phyloP scores from a whole-genome alignment of 2,888 invertebrate genomes.

The Dasysyrphus tricinctus region DNA sequence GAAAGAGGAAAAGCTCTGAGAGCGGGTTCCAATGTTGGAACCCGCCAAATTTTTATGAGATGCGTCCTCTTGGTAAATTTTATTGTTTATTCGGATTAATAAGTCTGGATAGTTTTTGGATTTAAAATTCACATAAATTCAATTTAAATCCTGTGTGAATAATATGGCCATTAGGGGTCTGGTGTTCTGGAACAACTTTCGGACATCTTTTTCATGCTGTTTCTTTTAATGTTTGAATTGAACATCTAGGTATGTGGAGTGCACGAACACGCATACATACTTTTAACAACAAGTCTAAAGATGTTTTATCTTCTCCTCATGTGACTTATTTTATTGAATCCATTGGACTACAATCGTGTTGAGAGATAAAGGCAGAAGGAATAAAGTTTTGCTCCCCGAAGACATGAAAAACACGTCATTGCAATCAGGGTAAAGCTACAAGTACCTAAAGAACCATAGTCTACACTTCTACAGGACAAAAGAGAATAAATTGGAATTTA shows the following conservation, averaged over 20 bases:
- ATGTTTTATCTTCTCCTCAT: conserved; percentile 41
- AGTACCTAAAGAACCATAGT: not conserved
- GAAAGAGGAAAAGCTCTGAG: too few relatives aligned
- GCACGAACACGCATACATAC: not conserved
- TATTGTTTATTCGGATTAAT: too few relatives aligned
- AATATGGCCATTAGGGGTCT: too few relatives aligned
- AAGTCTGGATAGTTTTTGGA: too few relatives aligned
- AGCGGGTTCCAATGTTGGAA: too few relatives aligned
- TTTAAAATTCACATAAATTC: too few relatives aligned
- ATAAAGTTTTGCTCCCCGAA: not conserved
- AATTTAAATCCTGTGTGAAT: too few relatives aligned
- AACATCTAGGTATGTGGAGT: not conserved
- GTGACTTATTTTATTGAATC: conserved; percentile 64
- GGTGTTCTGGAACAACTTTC: not conserved
- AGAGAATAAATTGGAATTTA: conserved; percentile 66
- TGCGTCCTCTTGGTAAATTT: too few relatives aligned
- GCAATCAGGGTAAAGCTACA: conserved; percentile 43
- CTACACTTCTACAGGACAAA: conserved; percentile 55
- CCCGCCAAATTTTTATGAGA: too few relatives aligned
- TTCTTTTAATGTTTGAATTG: not conserved
- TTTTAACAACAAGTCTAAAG: conserved; percentile 18
- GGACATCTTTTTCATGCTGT: not conserved
- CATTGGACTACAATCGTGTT: conserved; percentile 57
- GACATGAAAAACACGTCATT: conserved; percentile 36
- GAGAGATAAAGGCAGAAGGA: not conserved